A percentile compares a stretch with the other conserved stretches of the same genome.
Conservation (phyloP, 1,140 invertebrate genomes). For the Hermatobates lingyangjiaoensis region DNA sequence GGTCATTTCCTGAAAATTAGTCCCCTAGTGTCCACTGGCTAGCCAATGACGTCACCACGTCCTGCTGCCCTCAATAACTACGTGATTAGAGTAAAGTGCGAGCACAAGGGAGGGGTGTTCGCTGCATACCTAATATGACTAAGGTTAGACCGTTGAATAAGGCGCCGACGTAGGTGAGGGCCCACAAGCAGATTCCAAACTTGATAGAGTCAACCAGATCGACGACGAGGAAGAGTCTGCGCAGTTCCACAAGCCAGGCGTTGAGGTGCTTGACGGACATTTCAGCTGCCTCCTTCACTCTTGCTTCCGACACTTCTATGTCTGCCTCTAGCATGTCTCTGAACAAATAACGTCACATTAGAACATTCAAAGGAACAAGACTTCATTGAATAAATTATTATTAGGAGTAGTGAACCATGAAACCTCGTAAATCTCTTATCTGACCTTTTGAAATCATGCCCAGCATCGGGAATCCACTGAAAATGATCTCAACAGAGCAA, state of each 20-base stretch:
- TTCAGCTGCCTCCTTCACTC: slow-evolving; percentile 67
- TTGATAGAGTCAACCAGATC: slow-evolving; percentile 89
- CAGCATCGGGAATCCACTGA: no score
- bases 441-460: no score
- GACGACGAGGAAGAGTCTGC: slow-evolving; percentile 86
- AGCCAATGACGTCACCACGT: no score
- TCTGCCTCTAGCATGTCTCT: slow-evolving; percentile 77
- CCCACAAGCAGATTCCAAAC: slow-evolving; percentile 83
- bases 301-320: slow-evolving; percentile 64
- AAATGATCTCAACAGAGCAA: no score
- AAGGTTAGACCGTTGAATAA: slow-evolving; percentile 98
- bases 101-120: no score
- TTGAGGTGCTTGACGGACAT: slow-evolving; percentile 69
- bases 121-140: slow-evolving; percentile 68
- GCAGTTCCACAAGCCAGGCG: slow-evolving; percentile 54
- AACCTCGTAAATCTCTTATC: no score
- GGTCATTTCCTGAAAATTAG: no score
- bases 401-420: no score
- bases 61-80: no score
- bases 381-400: background rate
- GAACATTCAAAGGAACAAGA: slow-evolving; percentile 1
- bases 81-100: no score
- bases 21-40: no score
- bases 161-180: slow-evolving; percentile 84
- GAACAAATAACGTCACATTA: slow-evolving; percentile 20